Conservation (phyloP, 2,113 vertebrate species). For the Cavia aperea region DNA sequence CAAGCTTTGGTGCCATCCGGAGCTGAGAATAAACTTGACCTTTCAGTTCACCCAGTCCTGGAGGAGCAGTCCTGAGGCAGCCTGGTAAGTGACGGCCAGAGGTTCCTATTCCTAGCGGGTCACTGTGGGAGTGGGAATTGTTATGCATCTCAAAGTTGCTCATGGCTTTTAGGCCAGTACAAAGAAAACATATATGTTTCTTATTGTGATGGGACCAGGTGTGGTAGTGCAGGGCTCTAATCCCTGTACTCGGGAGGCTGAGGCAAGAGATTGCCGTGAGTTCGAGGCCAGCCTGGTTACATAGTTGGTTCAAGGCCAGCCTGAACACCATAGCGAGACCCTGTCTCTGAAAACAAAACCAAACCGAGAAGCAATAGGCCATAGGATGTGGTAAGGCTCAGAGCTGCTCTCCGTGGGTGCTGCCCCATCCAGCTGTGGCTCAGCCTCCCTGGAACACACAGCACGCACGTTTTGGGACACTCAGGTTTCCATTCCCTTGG, state of each 20-base stretch:
- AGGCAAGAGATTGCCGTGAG: not conserved
- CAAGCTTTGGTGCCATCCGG: slow-evolving; percentile 84
- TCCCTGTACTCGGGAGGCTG: not conserved
- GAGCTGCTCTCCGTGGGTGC: not conserved
- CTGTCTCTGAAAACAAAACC: not conserved
- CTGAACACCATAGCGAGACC: not conserved
- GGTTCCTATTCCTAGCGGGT: not conserved
- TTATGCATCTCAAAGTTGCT: not conserved
- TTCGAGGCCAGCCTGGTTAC: not conserved
- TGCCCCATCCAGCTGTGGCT: accelerated
- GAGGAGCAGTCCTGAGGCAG: not conserved
- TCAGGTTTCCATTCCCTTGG: not conserved
- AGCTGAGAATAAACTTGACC: slow-evolving; percentile 83
- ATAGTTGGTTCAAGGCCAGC: not conserved
- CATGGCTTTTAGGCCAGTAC: not conserved
- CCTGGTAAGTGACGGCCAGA: not conserved
- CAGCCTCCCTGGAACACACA: too few relatives aligned
- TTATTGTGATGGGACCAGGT: not conserved
- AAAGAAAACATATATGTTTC: not conserved
- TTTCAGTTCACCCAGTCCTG: slow-evolving; percentile 81
- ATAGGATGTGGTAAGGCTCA: not conserved
- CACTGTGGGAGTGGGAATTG: not conserved
- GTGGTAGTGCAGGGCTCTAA: not conserved
- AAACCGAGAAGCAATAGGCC: not conserved
- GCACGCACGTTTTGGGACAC: accelerated